Percentiles rank a stretch among this genome's conserved stretches.
Conservation (phyloP, 2,888 invertebrate genomes). For the Parnassius orleans region DNA sequence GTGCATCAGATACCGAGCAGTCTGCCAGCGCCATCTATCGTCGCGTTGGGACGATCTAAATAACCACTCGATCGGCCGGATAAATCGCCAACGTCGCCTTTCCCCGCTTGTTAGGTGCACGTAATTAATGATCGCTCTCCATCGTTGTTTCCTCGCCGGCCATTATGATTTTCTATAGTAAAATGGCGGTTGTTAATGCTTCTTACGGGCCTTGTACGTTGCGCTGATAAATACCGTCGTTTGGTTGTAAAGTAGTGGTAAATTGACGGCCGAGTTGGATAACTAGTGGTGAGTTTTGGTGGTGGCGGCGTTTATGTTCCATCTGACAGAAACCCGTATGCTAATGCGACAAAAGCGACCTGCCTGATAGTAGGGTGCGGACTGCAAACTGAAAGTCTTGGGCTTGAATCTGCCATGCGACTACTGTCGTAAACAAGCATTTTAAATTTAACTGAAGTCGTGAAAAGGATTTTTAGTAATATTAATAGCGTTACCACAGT, state of each 20-base stretch:
- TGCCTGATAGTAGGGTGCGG: no score
- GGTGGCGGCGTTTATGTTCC: constrained; percentile 11
- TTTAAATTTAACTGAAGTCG: no score
- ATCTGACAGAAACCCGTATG: constrained; percentile 13
- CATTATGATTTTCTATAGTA: constrained; percentile 56
- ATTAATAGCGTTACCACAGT: no score
- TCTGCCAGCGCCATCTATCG: constrained; percentile 67
- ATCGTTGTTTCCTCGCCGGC: constrained; percentile 49
- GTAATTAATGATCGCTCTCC: constrained; percentile 69
- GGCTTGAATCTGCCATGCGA: no score
- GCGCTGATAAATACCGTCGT: constrained; percentile 34
- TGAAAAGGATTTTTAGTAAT: no score
- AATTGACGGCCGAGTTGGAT: constrained; percentile 40
- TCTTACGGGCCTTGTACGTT: constrained; percentile 27
- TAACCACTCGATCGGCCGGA: constrained; percentile 69
- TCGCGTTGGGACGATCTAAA: constrained; percentile 65
- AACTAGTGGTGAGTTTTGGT: constrained; percentile 22
- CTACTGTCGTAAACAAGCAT: no score
- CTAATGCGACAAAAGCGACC: constrained; percentile 5
- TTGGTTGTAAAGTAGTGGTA: constrained; percentile 36
- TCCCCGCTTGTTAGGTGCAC: constrained; percentile 63
- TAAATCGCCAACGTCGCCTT: constrained; percentile 65
- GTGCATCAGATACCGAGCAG: constrained; percentile 67
- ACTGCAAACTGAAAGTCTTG: no score
- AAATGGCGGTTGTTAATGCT: constrained; percentile 39